Evolutionary conservation across 2,797 vertebrate species (phyloP).

Genomic region (Melanotaenia pygmaea): DNA sequence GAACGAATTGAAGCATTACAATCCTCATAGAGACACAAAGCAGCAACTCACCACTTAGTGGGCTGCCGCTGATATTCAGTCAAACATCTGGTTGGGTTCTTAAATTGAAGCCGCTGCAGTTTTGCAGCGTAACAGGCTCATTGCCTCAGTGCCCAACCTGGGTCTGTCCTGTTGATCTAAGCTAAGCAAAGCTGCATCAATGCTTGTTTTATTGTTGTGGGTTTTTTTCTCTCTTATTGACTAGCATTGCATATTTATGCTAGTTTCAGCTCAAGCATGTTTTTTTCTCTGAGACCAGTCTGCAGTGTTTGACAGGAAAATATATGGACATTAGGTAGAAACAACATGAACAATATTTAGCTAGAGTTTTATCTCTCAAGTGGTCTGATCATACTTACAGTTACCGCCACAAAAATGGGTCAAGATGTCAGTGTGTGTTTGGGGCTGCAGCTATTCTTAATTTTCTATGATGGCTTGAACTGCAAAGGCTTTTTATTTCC

Average conservation of each 20-base stretch:
- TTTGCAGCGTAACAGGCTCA: slow-evolving; percentile 33
- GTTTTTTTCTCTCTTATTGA: slow-evolving; percentile 4
- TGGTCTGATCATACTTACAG: neutral
- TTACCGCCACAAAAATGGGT: neutral
- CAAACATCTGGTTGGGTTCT: slow-evolving; percentile 66
- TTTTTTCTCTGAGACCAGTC: neutral
- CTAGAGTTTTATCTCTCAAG: slow-evolving; percentile 7
- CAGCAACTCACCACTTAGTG: slow-evolving; percentile 41
- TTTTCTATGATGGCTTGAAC: neutral
- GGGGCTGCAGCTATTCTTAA: neutral
- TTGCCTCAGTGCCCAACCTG: slow-evolving; percentile 9
- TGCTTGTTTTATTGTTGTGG: neutral
- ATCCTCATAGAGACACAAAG: slow-evolving; percentile 57
- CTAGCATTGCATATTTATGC: slow-evolving; percentile 14
- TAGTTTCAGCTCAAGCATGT: neutral
- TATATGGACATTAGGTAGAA: neutral
- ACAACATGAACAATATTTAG: neutral
- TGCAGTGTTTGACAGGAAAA: slow-evolving; percentile 14
- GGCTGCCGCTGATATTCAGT: slow-evolving; percentile 35
- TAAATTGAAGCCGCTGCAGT: slow-evolving; percentile 42
- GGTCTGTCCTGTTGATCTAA: slow-evolving; percentile 11
- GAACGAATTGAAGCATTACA: slow-evolving; percentile 70
- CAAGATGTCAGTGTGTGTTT: slow-evolving; percentile 1
- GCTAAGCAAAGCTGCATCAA: neutral
- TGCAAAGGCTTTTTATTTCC: neutral